Evolutionary conservation across 2,113 vertebrate genomes (phyloP).

Genomic region (Cochlearius cochlearius): DNA sequence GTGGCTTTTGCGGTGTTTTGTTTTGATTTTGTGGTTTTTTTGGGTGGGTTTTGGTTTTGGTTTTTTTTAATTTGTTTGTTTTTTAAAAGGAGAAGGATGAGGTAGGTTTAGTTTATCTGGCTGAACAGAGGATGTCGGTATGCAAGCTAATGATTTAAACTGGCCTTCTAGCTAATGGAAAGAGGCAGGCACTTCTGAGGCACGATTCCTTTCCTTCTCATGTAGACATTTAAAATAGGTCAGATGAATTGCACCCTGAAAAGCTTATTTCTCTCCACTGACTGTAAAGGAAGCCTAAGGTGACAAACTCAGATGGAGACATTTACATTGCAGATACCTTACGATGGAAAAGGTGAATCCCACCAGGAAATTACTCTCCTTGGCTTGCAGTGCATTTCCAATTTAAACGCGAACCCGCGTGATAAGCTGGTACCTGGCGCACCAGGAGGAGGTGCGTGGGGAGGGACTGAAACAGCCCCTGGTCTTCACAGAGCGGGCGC

Average conservation of each 20-base stretch:
- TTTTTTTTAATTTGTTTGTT: not conserved
- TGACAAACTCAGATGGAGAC: constrained; percentile 17
- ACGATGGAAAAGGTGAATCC: not conserved
- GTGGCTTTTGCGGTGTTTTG: not conserved
- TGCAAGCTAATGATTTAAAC: not conserved
- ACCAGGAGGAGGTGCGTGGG: not conserved
- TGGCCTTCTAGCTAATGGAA: not conserved
- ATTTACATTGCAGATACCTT: constrained; percentile 19
- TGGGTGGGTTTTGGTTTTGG: not conserved
- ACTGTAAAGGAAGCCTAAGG: constrained; percentile 12
- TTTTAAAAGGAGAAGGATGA: not conserved
- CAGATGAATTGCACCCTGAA: not conserved
- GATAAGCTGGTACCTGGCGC: not conserved
- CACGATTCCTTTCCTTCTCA: not conserved
- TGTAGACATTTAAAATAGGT: not conserved
- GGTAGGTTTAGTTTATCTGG: not conserved
- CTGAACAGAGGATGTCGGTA: not conserved
- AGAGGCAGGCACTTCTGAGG: not conserved
- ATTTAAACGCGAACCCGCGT: not conserved
- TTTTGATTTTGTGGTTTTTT: not conserved
- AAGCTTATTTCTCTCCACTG: not conserved
- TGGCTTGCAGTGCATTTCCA: not conserved
- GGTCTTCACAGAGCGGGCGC: not conserved
- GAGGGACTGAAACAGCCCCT: not conserved
- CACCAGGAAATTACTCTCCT: not conserved